Percentiles rank a stretch among this genome's conserved stretches.
phyloP scores from a whole-genome alignment of 1,140 invertebrate genomes.

The Drosophila suzukii region DNA sequence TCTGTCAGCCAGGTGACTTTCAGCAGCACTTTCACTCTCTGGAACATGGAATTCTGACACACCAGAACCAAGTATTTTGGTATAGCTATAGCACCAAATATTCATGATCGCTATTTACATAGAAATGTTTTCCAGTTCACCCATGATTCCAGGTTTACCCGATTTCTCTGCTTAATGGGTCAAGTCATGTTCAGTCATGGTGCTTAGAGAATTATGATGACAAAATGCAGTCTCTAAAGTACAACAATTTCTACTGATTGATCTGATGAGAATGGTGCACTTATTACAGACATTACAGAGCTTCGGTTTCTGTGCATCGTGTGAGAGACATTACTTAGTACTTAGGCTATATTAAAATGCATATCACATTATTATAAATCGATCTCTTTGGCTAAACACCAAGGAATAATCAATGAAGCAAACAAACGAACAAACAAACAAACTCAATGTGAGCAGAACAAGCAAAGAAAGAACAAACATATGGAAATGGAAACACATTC shows the following conservation, averaged over 20 bases:
- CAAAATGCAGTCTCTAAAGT: conserved; percentile 14
- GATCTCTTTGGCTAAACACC: conserved; percentile 11
- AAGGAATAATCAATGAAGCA: conserved; percentile 36
- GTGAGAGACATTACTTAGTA: conserved; percentile 13
- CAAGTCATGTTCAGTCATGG: conserved; percentile 10
- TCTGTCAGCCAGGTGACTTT: neutral
- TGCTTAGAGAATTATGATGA: conserved; percentile 24
- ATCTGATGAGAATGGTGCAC: conserved; percentile 27
- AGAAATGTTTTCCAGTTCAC: neutral
- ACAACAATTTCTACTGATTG: conserved; percentile 6
- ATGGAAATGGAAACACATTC: conserved; percentile 58
- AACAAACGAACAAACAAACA: conserved; percentile 42
- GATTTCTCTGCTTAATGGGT: neutral
- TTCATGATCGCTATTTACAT: neutral
- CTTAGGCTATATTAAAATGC: conserved; percentile 23
- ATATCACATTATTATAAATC: conserved; percentile 12
- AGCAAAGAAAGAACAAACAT: conserved; percentile 68
- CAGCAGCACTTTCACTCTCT: conserved; percentile 6
- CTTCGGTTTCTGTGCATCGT: conserved; percentile 13
- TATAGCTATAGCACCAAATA: neutral
- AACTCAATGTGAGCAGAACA: conserved; percentile 60
- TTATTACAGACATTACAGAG: conserved; percentile 21
- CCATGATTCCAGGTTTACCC: neutral
- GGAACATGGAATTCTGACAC: conserved; percentile 1
- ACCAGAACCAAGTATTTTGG: neutral